phyloP scores from a whole-genome alignment of 2,888 invertebrate species.

The Lasius platythorax region DNA sequence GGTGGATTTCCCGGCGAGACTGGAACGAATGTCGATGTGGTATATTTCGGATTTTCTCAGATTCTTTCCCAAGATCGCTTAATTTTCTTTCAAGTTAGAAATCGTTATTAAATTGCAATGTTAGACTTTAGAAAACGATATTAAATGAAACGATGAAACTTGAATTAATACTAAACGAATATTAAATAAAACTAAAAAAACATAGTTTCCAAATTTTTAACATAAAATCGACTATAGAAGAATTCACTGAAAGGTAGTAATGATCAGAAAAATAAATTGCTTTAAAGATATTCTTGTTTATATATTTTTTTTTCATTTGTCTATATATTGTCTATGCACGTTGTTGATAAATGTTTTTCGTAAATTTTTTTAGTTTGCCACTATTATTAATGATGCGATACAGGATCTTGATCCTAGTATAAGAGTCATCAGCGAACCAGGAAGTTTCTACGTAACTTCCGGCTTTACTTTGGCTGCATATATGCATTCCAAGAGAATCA shows the following conservation, averaged over 20 bases:
- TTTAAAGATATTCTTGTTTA: neutral
- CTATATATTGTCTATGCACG: neutral
- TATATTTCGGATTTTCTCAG: neutral
- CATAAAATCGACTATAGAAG: neutral
- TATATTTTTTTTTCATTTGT: neutral
- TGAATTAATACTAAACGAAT: constrained; percentile 64
- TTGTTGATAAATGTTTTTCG: neutral
- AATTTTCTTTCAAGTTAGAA: neutral
- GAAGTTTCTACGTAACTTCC: constrained; percentile 88
- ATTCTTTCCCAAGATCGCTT: neutral
- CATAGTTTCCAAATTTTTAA: neutral
- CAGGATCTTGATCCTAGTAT: constrained; percentile 83
- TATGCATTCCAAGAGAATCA: constrained; percentile 87
- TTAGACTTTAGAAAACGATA: neutral
- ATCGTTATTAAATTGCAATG: neutral
- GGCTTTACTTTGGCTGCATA: constrained; percentile 88
- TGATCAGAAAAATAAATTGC: neutral
- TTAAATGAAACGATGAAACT: neutral
- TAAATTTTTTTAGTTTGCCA: constrained; percentile 79
- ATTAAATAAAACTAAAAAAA: neutral
- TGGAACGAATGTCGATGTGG: constrained; percentile 80
- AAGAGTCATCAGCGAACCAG: constrained; percentile 88
- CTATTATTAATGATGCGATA: constrained; percentile 86
- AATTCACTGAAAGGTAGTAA: neutral
- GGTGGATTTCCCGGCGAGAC: constrained; percentile 87